phyloP scores from a whole-genome alignment of 2,888 invertebrate species.

The Trichogramma evanescens region DNA sequence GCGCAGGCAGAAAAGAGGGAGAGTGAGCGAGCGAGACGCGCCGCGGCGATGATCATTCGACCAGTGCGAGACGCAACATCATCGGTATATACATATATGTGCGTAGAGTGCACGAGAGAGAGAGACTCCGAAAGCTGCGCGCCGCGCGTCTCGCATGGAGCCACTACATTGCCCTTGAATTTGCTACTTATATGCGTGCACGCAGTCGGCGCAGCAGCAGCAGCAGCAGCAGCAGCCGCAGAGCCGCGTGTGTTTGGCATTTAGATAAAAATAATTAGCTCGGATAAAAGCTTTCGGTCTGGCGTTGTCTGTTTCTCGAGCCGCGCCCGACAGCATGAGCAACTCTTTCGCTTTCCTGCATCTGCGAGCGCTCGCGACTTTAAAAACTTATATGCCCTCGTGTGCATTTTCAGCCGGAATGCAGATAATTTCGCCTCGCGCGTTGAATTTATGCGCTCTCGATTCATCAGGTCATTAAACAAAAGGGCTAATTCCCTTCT shows the following conservation, averaged over 20 bases:
- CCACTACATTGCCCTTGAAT: conserved; percentile 44
- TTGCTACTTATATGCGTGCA: conserved; percentile 26
- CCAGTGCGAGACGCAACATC: neutral
- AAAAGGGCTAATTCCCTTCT: too few species aligned
- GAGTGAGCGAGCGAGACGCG: neutral
- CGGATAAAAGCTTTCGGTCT: conserved; percentile 28
- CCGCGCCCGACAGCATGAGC: conserved; percentile 18
- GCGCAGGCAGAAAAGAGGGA: neutral
- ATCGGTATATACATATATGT: conserved; percentile 3
- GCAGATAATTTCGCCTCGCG: too few species aligned
- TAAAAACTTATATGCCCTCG: too few species aligned
- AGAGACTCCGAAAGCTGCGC: neutral
- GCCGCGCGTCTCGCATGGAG: conserved; percentile 14
- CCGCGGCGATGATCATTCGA: neutral
- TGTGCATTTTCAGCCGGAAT: too few species aligned
- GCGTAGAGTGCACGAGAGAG: conserved; percentile 23
- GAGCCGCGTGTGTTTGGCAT: conserved; percentile 21
- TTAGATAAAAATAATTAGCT: conserved; percentile 45
- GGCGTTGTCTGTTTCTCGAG: conserved; percentile 18
- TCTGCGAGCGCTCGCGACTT: neutral
- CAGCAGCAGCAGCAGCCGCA: too few species aligned
- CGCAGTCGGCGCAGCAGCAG: too few species aligned
- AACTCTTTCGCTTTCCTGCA: conserved; percentile 10
- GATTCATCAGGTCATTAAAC: too few species aligned
- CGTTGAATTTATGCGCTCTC: too few species aligned